Conservation (phyloP, 2,888 invertebrate species). For the Harpalus rufipes region DNA sequence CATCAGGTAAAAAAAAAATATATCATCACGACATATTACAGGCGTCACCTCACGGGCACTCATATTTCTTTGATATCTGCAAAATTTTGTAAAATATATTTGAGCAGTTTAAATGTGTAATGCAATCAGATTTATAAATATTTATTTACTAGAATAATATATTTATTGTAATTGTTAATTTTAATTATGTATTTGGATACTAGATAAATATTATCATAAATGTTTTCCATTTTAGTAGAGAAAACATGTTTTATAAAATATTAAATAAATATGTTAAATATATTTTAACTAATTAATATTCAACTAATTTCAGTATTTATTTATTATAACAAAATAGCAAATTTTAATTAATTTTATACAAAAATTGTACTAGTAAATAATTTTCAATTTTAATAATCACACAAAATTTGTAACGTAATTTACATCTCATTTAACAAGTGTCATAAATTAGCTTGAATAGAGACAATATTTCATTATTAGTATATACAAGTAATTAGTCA, state of each 20-base stretch:
- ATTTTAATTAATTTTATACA: background rate
- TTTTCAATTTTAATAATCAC: background rate
- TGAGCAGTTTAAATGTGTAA: no score
- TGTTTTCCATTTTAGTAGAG: background rate
- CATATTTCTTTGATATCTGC: no score
- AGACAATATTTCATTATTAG: background rate
- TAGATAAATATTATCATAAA: background rate
- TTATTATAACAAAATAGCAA: constrained; percentile 7
- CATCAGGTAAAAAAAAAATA: no score
- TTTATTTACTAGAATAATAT: no score
- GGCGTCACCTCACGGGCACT: no score
- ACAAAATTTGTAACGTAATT: no score
- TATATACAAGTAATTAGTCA: constrained; percentile 41
- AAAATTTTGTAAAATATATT: no score
- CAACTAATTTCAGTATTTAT: background rate
- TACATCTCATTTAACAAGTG: no score
- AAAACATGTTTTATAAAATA: background rate
- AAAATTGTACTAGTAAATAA: background rate
- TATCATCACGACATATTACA: no score
- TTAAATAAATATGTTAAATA: background rate
- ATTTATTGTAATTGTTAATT: no score
- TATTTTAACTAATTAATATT: constrained; percentile 19
- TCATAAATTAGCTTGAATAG: background rate
- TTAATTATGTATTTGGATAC: no score
- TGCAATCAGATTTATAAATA: no score